Conservation (phyloP, 2,113 vertebrate species). For the Peromyscus polionotus region DNA sequence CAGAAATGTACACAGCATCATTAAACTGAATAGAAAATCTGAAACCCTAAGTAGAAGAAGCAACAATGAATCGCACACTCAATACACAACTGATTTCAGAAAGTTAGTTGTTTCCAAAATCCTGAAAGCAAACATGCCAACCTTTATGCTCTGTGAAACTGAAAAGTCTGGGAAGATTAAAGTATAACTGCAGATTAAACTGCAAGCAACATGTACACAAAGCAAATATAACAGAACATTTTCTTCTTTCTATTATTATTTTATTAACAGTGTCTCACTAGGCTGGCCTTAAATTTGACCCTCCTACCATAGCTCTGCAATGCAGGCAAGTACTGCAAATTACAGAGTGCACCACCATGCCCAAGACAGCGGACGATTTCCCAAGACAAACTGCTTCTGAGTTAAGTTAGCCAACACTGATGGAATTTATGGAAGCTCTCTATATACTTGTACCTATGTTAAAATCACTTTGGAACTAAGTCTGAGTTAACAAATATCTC, state of each 20-base stretch:
- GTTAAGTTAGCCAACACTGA: slow-evolving; percentile 20
- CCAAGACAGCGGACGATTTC: background rate
- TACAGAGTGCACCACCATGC: background rate
- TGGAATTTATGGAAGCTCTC: background rate
- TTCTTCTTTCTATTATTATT: background rate
- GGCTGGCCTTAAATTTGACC: background rate
- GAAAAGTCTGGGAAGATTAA: slow-evolving; percentile 28
- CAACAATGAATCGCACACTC: slow-evolving; percentile 47
- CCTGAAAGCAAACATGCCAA: slow-evolving; percentile 56
- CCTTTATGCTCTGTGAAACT: slow-evolving; percentile 34
- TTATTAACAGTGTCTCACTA: background rate
- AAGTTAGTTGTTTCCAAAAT: slow-evolving; percentile 17
- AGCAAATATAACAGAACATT: slow-evolving; percentile 8
- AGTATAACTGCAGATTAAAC: slow-evolving; percentile 37
- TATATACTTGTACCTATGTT: background rate
- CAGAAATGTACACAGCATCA: slow-evolving; percentile 22
- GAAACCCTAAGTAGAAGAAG: background rate
- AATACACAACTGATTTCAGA: slow-evolving; percentile 36
- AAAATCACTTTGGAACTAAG: slow-evolving; percentile 47
- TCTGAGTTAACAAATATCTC: slow-evolving; percentile 42
- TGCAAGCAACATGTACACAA: slow-evolving; percentile 18
- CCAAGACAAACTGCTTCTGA: slow-evolving; percentile 36
- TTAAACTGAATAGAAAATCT: slow-evolving; percentile 56
- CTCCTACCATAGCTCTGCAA: background rate
- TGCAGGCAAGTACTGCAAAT: background rate